Percentiles rank a stretch among this genome's conserved stretches.
These are phyloP conservation scores for Thelaira solivaga DNA, from an alignment of 2,888 invertebrate species.

Conservation along the genomic window DNA sequence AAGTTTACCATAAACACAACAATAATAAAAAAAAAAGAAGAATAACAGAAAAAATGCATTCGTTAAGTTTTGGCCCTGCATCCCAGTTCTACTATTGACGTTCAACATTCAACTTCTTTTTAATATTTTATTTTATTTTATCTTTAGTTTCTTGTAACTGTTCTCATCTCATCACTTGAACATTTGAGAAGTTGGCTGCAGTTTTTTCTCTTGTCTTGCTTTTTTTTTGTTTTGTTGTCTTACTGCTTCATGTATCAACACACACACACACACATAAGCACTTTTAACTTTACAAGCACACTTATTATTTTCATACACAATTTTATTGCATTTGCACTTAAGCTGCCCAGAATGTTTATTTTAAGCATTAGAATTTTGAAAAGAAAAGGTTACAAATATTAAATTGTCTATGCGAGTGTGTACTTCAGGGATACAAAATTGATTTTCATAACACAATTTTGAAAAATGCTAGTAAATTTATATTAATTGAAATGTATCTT, in stretches of 20 bases:
- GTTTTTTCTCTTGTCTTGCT: not conserved
- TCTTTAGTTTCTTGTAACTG: constrained; percentile 4
- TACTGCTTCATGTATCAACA: too few relatives aligned
- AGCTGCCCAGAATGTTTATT: constrained; percentile 28
- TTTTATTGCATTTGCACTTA: constrained; percentile 27
- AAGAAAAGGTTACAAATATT: too few relatives aligned
- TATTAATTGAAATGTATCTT: not conserved
- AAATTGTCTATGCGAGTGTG: too few relatives aligned
- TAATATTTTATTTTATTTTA: constrained; percentile 30
- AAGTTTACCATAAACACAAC: constrained; percentile 45
- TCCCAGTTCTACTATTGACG: not conserved
- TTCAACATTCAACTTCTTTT: constrained; percentile 11
- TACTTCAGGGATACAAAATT: not conserved
- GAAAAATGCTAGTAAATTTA: constrained; percentile 1
- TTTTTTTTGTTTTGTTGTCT: not conserved
- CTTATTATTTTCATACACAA: not conserved
- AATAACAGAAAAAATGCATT: not conserved
- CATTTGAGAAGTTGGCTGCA: not conserved
- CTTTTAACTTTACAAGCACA: constrained; percentile 6
- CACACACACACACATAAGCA: constrained; percentile 7
- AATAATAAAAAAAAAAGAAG: constrained; percentile 7
- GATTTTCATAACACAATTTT: not conserved
- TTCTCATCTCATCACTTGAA: constrained; percentile 20
- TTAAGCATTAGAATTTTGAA: too few relatives aligned
- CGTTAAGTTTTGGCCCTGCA: constrained; percentile 18